Evolutionary conservation across 1,140 invertebrate species (phyloP), one percentile per base, ranked within the genome.

Genomic region (Caerostris darwini): DNA sequence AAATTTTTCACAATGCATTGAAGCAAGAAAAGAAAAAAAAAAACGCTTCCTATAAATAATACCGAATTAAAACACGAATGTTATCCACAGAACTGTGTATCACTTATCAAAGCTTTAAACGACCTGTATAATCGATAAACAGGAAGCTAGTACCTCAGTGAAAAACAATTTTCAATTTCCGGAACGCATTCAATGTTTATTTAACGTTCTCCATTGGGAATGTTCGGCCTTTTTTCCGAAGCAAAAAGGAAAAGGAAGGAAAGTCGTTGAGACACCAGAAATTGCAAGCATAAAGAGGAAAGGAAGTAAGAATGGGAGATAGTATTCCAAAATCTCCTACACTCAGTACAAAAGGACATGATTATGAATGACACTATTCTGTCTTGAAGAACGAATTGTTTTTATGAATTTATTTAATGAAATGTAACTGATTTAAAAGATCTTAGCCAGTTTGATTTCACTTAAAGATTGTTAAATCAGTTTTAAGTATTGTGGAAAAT

Each of bases 91-190:
- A 34, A 34, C 2, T 10, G 7, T 64, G 61, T 64, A 64, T 53
- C 34, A 50, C 71, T 77, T 77, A 77, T 58, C 82, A 57, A 34
- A 83, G 82, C 56, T n/a, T 83, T 58, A 83, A 83, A 83, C 82
- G 54, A 83, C 14, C 8, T 7, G 5, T 83, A 54, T 83, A 83
- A 83, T 83, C 82, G 82, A 83, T 83, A 58, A 83, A 58, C 54
- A 58, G 82, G 82, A 83, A 83, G 56, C 14, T n/a, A 7, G 54
- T 56, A 58, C 82, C 12, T 5, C 82, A 34, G 54, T 19, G 82
- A 83, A 83, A 83, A 83, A 83, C 82, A 83, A 83, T 83, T 83
- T 83, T 19, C 12, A 83, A 83, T 83, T 83, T 83, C 82, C 82
- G 82, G 82, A 83, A 83, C 12, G 3, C 82, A 83, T 83, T 83